These are phyloP conservation scores for Porites australiensis DNA, from an alignment of 64 coral and sea anemone genomes.

Conservation along the genomic window DNA sequence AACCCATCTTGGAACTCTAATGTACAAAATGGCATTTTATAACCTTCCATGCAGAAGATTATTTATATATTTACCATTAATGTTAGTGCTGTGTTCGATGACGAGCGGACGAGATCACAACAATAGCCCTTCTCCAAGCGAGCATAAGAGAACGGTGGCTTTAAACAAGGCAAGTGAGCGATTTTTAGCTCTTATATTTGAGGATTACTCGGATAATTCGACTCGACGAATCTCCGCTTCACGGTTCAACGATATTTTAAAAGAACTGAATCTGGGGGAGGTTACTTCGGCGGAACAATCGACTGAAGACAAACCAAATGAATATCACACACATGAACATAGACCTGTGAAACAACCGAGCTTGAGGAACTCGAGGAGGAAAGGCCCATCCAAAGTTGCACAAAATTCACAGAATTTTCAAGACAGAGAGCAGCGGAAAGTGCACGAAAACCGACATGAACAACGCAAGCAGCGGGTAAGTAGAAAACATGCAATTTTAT, in stretches of 20 bases:
- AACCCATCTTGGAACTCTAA: neutral
- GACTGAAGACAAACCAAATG: neutral
- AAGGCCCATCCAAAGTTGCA: no score
- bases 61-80: neutral
- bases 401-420: no score
- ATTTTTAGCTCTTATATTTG: conserved; percentile 28
- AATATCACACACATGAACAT: neutral
- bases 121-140: neutral
- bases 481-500: no score
- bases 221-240: conserved; percentile 20
- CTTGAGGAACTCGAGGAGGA: neutral
- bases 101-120: neutral
- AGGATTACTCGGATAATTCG: conserved; percentile 22
- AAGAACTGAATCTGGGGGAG: conserved; percentile 7
- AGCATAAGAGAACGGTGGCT: neutral
- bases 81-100: neutral
- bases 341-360: neutral
- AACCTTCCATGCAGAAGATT: neutral
- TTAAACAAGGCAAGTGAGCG: conserved; percentile 24
- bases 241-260: conserved; percentile 19
- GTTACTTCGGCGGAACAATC: neutral
- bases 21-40: neutral
- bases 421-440: no score
- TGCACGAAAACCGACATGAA: no score
- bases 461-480: no score